Base-by-base conservation (phyloP, 2,797 vertebrate species). In the Danio choprae region DNA sequence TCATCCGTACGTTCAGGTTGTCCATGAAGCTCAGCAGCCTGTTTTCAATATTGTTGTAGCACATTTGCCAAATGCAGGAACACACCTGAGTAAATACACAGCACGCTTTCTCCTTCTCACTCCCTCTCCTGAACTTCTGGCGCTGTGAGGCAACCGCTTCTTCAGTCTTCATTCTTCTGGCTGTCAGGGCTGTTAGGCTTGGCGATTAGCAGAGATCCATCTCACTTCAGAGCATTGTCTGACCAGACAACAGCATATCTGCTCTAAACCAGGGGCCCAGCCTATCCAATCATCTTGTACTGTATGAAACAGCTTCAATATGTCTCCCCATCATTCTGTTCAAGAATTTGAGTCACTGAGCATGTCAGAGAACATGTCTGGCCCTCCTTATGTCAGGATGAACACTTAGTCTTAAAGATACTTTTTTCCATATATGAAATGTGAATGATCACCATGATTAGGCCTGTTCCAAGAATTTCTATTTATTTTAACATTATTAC, bases 81-180 rank as follows among this genome's bases (percentile, higher is more conserved):
- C 90, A 91, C 93, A 93, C 93, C 93, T 94, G 93, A 91, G 87
- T 93, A 93, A 94, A 94, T 92, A 93, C 74, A 82, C 87, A 64
- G 60, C 58, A 55, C 67, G 38, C 65, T 69, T 36, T 62, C 11
- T 70, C 83, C 77, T 74, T 84, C 83, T 80, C 85, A 86, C 83
- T 85, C 89, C 82, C 83, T 77, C 79, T 86, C 55, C 73, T 40
- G 64, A 78, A 82, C 51, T 67, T n/a, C 73, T 80, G 81, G 77
- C 64, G 74, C 76, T 83, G 75, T 62, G 77, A 74, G 82, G 74
- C 80, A 82, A 62, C 11, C 16, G n/a, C 11, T 86, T 84, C 67
- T 11, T 89, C 89, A 88, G 82, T 89, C 88, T 89, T 89, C 74
- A 79, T 87, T 88, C 85, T 84, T 86, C 70, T 89, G 84, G 38